Percentiles rank a stretch among this genome's conserved stretches.
Conservation (phyloP, 2,888 invertebrate genomes). For the Cheilosia scutellata region DNA sequence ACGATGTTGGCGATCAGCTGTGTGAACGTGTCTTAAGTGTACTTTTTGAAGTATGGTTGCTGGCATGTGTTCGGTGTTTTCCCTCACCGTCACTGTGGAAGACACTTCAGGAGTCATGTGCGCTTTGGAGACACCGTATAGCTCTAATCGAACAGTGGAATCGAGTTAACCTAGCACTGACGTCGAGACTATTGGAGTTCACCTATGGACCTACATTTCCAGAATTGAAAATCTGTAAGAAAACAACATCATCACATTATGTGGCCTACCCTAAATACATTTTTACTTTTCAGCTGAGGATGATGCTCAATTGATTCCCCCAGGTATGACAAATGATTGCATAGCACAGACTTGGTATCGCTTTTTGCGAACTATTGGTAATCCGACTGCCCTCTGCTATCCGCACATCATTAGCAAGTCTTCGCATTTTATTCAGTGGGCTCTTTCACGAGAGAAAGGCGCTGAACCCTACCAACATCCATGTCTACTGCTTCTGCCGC, state of each 20-base stretch:
- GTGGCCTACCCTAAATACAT: neutral
- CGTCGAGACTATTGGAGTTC: conserved; percentile 92
- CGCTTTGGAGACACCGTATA: conserved; percentile 96
- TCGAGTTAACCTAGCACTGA: conserved; percentile 94
- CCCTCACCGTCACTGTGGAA: conserved; percentile 98
- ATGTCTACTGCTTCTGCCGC: conserved; percentile 92
- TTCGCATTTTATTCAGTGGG: conserved; percentile 90
- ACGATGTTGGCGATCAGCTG: conserved; percentile 97
- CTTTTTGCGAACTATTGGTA: conserved; percentile 96
- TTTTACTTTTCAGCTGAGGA: conserved; percentile 89
- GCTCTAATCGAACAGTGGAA: conserved; percentile 98
- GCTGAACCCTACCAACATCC: conserved; percentile 96
- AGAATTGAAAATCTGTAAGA: conserved; percentile 90
- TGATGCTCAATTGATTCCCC: conserved; percentile 91
- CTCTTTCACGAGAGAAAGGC: conserved; percentile 90
- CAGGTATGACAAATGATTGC: conserved; percentile 94
- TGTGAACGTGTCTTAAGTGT: conserved; percentile 97
- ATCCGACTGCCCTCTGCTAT: conserved; percentile 96
- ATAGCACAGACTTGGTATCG: conserved; percentile 98
- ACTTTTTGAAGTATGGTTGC: conserved; percentile 92
- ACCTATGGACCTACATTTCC: conserved; percentile 95
- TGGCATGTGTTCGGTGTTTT: conserved; percentile 90
- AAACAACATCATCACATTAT: neutral
- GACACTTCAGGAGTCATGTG: conserved; percentile 95
- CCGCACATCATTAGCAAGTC: conserved; percentile 91